These are phyloP conservation scores for Trachops cirrhosus DNA, from an alignment of 2,797 vertebrate species.

Conservation along the genomic window DNA sequence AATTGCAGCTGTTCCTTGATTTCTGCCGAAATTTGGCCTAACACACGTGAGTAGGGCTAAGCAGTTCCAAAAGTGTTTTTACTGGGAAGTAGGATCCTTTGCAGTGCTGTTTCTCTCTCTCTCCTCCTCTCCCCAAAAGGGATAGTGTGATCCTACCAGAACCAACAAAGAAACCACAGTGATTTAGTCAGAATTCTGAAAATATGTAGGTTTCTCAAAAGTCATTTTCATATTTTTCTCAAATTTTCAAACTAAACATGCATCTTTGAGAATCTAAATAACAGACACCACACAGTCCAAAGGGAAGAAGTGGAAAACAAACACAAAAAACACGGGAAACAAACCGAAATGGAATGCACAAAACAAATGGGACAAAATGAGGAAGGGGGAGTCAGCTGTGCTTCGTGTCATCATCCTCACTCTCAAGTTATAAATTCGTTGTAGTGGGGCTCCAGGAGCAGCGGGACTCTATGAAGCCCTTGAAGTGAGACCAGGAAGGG, in stretches of 20 bases:
- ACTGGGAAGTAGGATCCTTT: constrained; percentile 13
- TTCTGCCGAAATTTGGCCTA: constrained; percentile 59
- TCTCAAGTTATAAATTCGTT: not conserved
- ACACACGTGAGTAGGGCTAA: constrained; percentile 25
- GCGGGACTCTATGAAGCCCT: not conserved
- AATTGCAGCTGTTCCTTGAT: constrained; percentile 40
- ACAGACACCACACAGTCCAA: not conserved
- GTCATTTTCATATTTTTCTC: constrained; percentile 29
- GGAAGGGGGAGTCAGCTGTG: not conserved
- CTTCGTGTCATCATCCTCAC: not conserved
- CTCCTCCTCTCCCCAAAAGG: not conserved
- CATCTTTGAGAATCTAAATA: constrained; percentile 48
- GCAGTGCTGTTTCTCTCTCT: not conserved
- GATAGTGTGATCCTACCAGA: not conserved
- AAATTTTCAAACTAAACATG: constrained; percentile 51
- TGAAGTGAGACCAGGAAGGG: not conserved
- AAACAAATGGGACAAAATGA: not conserved
- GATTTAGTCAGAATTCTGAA: constrained; percentile 52
- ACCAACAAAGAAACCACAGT: constrained; percentile 5
- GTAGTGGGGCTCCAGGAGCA: not conserved
- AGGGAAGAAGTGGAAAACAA: constrained; percentile 25
- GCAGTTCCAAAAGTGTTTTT: constrained; percentile 42
- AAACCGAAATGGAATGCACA: constrained; percentile 7
- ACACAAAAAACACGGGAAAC: not conserved
- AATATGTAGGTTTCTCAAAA: constrained; percentile 31